Evolutionary conservation across 2,888 invertebrate genomes (phyloP).

Genomic region (Drosophila differens): DNA sequence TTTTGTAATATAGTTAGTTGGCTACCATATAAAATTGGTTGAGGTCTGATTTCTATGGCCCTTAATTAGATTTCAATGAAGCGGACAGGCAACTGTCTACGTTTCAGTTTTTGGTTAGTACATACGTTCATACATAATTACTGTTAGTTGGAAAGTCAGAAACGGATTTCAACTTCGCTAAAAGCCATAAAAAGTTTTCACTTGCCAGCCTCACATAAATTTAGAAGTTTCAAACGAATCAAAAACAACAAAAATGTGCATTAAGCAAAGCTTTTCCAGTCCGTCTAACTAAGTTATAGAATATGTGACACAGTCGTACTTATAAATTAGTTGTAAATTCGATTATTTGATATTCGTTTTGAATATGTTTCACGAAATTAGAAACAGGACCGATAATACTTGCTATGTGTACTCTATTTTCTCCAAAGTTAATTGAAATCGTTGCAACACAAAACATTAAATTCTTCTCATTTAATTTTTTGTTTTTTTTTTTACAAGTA

Average conservation of each 20-base stretch:
- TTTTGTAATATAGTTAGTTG: background rate
- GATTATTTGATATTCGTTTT: background rate
- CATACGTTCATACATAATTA: background rate
- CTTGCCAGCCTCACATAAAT: conserved; percentile 3
- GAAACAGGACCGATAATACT: conserved; percentile 14
- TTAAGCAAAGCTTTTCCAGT: background rate
- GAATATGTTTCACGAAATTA: background rate
- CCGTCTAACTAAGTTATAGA: background rate
- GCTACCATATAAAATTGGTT: background rate
- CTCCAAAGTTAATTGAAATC: conserved; percentile 62
- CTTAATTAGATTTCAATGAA: background rate
- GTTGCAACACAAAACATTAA: conserved; percentile 61
- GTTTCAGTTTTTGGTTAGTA: background rate
- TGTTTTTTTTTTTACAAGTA: conserved; percentile 22
- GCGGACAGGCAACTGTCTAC: background rate
- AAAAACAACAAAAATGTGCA: background rate
- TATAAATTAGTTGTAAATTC: background rate
- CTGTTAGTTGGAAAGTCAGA: conserved; percentile 13
- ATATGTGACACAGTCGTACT: background rate
- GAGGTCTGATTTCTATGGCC: background rate
- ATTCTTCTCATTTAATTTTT: conserved; percentile 17
- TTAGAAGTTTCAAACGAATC: conserved; percentile 4
- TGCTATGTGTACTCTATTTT: conserved; percentile 30
- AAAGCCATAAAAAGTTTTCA: conserved; percentile 26
- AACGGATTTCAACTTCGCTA: conserved; percentile 15